phyloP scores from a whole-genome alignment of 2,888 invertebrate species.

The Andrena minutula region DNA sequence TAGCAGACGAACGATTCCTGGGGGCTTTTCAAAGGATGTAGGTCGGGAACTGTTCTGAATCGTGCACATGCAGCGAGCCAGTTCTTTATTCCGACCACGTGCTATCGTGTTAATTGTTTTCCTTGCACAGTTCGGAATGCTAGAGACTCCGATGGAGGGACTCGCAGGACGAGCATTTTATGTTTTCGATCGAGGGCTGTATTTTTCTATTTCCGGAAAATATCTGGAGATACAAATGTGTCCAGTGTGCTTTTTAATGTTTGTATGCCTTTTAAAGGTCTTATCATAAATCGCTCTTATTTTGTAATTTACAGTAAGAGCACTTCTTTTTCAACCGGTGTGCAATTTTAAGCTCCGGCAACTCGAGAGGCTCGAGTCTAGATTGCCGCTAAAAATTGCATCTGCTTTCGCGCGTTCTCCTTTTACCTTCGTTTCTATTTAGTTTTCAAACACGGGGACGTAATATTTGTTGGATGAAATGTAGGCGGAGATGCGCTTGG shows the following conservation, averaged over 20 bases:
- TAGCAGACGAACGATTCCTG: conserved; percentile 27
- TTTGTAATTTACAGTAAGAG: not conserved
- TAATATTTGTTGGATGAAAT: not conserved
- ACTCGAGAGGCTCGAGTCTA: not conserved
- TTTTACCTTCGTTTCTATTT: not conserved
- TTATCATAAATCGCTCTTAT: not conserved
- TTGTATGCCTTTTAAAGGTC: too few relatives aligned
- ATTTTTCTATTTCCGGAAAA: too few relatives aligned
- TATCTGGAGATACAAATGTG: too few relatives aligned
- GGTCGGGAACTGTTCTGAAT: conserved; percentile 32
- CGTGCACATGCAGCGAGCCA: not conserved
- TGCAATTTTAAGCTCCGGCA: not conserved
- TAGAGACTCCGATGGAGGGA: not conserved
- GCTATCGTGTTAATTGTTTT: not conserved
- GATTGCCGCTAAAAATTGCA: conserved; percentile 1
- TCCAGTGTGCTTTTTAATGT: too few relatives aligned
- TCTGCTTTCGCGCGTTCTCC: not conserved
- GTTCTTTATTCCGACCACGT: not conserved
- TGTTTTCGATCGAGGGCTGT: not conserved
- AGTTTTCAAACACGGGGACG: not conserved
- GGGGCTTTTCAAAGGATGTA: conserved; percentile 22
- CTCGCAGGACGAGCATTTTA: not conserved
- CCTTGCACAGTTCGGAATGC: not conserved
- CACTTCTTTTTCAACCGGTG: not conserved
- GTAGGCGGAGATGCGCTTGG: not conserved